phyloP scores from a whole-genome alignment of 2,113 vertebrate genomes.

The Hoplias malabaricus region DNA sequence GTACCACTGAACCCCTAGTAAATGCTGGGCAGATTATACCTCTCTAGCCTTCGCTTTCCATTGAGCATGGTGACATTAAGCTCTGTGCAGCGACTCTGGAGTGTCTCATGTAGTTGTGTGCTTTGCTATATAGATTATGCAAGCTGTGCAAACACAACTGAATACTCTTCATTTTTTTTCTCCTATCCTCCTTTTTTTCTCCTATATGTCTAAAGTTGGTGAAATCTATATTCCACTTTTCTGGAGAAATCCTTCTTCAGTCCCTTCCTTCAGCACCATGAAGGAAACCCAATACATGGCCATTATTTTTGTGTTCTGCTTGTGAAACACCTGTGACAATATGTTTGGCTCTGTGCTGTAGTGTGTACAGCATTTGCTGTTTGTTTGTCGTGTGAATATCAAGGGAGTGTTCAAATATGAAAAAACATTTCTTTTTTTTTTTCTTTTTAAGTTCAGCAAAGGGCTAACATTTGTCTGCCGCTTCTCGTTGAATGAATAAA shows the following conservation, averaged over 20 bases:
- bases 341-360: neutral
- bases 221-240: neutral
- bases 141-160: too few species aligned
- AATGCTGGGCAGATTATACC: too few species aligned
- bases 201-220: neutral
- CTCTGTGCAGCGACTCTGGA: too few species aligned
- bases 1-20: too few species aligned
- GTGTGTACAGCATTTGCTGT: neutral
- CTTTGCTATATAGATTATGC: too few species aligned
- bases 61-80: too few species aligned
- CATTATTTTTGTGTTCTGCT: neutral
- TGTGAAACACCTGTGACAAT: neutral
- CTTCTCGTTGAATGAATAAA: constrained; percentile 29
- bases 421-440: neutral
- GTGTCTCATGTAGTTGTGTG: too few species aligned
- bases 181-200: neutral
- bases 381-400: constrained; percentile 4
- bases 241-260: neutral
- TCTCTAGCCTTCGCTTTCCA: too few species aligned
- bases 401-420: neutral
- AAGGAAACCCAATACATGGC: neutral
- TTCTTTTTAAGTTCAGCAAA: constrained; percentile 7
- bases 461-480: neutral
- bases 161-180: neutral
- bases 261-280: neutral